Percentiles rank a stretch among this genome's conserved stretches.
phyloP scores from a whole-genome alignment of 2,888 invertebrate genomes.

The Crossocerus cetratus region DNA sequence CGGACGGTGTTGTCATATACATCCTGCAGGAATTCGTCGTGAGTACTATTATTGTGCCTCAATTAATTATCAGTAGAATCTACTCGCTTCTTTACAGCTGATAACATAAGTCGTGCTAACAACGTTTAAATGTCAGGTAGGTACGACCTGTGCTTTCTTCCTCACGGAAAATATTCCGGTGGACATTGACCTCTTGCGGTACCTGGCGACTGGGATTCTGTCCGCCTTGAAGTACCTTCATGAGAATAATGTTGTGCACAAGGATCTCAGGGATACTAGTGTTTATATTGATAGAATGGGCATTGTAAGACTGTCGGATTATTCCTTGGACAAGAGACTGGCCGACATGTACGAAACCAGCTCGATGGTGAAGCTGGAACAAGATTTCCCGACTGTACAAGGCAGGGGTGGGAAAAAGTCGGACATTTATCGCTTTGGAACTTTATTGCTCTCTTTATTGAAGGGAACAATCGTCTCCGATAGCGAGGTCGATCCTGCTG shows the following conservation, averaged over 20 bases:
- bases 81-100: neutral
- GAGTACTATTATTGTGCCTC: slow-evolving; percentile 59
- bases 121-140: slow-evolving; percentile 63
- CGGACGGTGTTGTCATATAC: slow-evolving; percentile 83
- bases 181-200: slow-evolving; percentile 80
- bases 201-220: slow-evolving; percentile 85
- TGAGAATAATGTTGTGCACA: slow-evolving; percentile 88
- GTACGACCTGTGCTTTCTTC: slow-evolving; percentile 77
- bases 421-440: slow-evolving; percentile 86
- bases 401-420: slow-evolving; percentile 82
- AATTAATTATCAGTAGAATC: neutral
- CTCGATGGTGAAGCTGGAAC: slow-evolving; percentile 69
- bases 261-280: slow-evolving; percentile 86
- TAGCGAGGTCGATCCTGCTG: slow-evolving; percentile 80
- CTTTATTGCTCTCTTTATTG: slow-evolving; percentile 83
- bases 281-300: slow-evolving; percentile 85
- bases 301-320: slow-evolving; percentile 82
- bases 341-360: slow-evolving; percentile 78
- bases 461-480: slow-evolving; percentile 79
- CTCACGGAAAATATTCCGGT: slow-evolving; percentile 78
- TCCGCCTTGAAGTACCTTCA: slow-evolving; percentile 89
- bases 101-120: too few species aligned
- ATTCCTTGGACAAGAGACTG: slow-evolving; percentile 84
- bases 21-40: slow-evolving; percentile 84
- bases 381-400: slow-evolving; percentile 72